These are phyloP conservation scores for Poecilia picta DNA, from an alignment of 2,797 vertebrate genomes.

Conservation along the genomic window DNA sequence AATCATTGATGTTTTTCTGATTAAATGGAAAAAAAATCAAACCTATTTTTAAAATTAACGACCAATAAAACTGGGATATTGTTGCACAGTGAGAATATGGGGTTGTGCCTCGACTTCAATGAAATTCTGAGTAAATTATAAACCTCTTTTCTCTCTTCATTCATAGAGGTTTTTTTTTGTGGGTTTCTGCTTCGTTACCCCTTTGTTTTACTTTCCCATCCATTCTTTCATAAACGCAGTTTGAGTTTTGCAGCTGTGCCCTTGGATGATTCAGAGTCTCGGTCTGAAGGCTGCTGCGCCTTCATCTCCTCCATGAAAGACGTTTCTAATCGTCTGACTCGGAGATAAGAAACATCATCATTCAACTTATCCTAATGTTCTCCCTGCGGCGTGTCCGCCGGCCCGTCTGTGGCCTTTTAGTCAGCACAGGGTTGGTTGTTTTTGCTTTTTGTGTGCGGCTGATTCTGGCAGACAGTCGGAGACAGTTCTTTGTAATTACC, in stretches of 20 bases:
- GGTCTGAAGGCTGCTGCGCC: conserved; percentile 37
- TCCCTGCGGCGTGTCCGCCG: conserved; percentile 38
- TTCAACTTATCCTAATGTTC: conserved; percentile 55
- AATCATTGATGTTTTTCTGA: background rate
- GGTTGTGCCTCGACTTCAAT: background rate
- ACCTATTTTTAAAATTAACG: background rate
- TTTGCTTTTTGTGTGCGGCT: conserved; percentile 52
- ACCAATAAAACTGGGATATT: background rate
- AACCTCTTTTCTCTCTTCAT: conserved; percentile 3
- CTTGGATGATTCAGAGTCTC: conserved; percentile 63
- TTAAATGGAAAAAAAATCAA: background rate
- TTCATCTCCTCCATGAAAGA: conserved; percentile 53
- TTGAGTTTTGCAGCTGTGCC: conserved; percentile 37
- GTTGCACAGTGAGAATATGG: background rate
- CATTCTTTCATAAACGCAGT: conserved; percentile 34
- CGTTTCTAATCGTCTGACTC: conserved; percentile 70
- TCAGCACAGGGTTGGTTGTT: conserved; percentile 44
- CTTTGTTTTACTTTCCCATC: conserved; percentile 36
- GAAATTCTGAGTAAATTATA: background rate
- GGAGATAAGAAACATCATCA: conserved; percentile 69
- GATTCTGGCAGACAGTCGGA: conserved; percentile 63
- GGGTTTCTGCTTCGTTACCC: conserved; percentile 20
- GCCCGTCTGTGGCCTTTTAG: conserved; percentile 60
- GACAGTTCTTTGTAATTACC: conserved; percentile 71
- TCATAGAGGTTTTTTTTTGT: background rate